Conservation (phyloP, 2,113 vertebrate species). For the Hymenochirus boettgeri region DNA sequence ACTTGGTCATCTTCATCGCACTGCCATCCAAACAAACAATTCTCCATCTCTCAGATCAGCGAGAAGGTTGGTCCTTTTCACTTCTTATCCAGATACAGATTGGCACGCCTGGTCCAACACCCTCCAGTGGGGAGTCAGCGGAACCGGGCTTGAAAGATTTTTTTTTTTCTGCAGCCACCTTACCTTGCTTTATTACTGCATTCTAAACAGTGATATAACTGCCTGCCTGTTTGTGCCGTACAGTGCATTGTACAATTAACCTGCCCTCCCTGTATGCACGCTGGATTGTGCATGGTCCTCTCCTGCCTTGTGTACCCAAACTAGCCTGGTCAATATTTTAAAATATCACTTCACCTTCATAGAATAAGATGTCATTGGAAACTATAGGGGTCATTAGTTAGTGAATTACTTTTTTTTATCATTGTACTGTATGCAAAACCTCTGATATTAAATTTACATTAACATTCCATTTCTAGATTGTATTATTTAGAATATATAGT, state of each 20-base stretch:
- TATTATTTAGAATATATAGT: too few relatives aligned
- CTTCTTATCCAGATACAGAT: slow-evolving; percentile 78
- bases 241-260: slow-evolving; percentile 44
- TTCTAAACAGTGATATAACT: slow-evolving; percentile 2
- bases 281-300: slow-evolving; percentile 25
- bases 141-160: slow-evolving; percentile 59
- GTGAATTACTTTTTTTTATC: too few relatives aligned
- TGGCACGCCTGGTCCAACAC: slow-evolving; percentile 69
- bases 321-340: background rate
- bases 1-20: slow-evolving; percentile 89
- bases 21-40: slow-evolving; percentile 85
- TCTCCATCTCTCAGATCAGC: slow-evolving; percentile 98
- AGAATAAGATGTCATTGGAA: background rate
- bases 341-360: background rate
- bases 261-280: slow-evolving; percentile 43
- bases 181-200: slow-evolving; percentile 11
- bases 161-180: slow-evolving; percentile 47
- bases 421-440: too few relatives aligned
- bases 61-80: slow-evolving; percentile 98
- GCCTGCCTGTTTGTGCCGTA: slow-evolving; percentile 53
- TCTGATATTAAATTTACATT: too few relatives aligned
- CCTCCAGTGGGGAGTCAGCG: slow-evolving; percentile 63
- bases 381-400: background rate
- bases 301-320: background rate
- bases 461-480: too few relatives aligned